Percentiles rank a stretch among this genome's conserved stretches.
Evolutionary conservation across 2,888 invertebrate genomes (phyloP).

Genomic region (Tiliacea aurago): DNA sequence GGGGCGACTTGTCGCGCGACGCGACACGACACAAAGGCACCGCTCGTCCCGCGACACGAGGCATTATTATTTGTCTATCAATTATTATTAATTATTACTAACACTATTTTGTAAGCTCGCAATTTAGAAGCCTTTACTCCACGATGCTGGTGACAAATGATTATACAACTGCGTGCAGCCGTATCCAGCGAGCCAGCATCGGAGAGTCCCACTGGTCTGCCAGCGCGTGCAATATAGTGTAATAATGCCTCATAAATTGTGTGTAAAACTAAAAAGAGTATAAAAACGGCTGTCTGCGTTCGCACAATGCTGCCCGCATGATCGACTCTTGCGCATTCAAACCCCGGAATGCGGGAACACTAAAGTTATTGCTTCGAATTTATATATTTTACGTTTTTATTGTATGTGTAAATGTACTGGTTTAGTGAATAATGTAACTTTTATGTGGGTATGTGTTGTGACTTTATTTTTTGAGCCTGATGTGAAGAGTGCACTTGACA

Average conservation of each 20-base stretch:
- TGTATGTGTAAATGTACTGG: slow-evolving; percentile 41
- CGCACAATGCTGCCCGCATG: slow-evolving; percentile 58
- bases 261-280: slow-evolving; percentile 39
- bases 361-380: slow-evolving; percentile 48
- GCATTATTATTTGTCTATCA: no score
- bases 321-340: slow-evolving; percentile 53
- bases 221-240: no score
- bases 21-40: no score
- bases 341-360: slow-evolving; percentile 53
- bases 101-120: no score
- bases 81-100: no score
- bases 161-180: no score
- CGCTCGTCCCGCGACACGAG: no score
- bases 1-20: no score
- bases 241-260: slow-evolving; percentile 39
- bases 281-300: slow-evolving; percentile 39
- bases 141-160: no score
- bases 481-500: not conserved
- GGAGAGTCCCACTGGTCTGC: no score
- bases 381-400: slow-evolving; percentile 38
- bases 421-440: slow-evolving; percentile 36
- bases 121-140: no score
- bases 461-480: not conserved
- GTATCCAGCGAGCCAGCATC: no score
- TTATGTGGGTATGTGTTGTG: not conserved